These are phyloP conservation scores for Caenorhabditis angaria DNA, from an alignment of 2,888 invertebrate species.

Conservation along the genomic window DNA sequence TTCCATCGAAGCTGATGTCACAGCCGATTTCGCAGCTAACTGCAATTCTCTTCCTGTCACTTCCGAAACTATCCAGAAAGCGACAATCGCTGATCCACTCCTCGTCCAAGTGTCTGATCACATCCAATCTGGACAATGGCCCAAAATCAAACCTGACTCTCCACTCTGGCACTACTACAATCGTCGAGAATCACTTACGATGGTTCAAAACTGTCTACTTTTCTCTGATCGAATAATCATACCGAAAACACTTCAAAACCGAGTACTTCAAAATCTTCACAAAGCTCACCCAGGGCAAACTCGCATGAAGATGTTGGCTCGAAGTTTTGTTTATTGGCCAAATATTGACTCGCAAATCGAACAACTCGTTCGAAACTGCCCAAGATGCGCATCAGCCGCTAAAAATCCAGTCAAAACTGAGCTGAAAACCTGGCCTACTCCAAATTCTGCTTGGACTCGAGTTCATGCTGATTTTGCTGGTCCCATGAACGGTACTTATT, in stretches of 20 bases:
- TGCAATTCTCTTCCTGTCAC: constrained; percentile 3
- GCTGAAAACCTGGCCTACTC: constrained; percentile 64
- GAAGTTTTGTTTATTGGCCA: neutral
- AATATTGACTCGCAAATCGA: no score
- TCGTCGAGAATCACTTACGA: neutral
- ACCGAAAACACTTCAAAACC: neutral
- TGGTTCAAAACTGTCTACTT: neutral
- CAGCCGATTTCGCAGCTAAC: neutral
- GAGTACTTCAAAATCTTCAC: neutral
- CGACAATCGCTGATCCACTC: neutral
- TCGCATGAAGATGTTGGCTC: neutral
- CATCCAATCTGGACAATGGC: neutral
- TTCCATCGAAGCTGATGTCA: constrained; percentile 12
- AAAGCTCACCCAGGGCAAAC: neutral
- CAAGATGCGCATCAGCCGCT: constrained; percentile 16
- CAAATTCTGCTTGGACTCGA: constrained; percentile 70
- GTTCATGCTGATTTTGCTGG: constrained; percentile 74
- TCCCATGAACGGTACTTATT: constrained; percentile 66
- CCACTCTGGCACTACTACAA: constrained; percentile 1
- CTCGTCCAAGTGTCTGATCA: constrained; percentile 5
- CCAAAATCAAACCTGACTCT: neutral
- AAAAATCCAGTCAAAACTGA: constrained; percentile 48
- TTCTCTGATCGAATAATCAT: neutral
- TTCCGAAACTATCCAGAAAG: neutral
- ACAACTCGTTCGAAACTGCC: no score